phyloP scores from a whole-genome alignment of 35 echinoderm and acorn worm species.

The Acanthaster planci region DNA sequence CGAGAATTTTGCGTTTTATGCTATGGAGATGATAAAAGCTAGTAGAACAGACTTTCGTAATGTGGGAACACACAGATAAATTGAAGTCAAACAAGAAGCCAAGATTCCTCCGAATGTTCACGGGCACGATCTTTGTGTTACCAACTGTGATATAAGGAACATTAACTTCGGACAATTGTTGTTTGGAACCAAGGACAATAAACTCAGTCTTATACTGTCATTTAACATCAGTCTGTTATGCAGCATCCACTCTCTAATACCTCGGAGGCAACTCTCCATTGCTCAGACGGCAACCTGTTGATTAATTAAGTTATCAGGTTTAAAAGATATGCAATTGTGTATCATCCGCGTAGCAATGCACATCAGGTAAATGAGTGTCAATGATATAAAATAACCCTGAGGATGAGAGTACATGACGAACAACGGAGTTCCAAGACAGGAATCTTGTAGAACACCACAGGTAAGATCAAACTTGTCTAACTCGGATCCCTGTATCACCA shows the following conservation, averaged over 20 bases:
- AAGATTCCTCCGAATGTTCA: too few species aligned
- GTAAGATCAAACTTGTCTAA: conserved; percentile 8
- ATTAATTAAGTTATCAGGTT: neutral
- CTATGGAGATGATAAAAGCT: neutral
- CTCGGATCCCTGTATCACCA: neutral
- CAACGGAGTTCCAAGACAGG: neutral
- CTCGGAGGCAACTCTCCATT: neutral
- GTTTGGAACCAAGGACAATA: too few species aligned
- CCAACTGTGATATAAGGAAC: too few species aligned
- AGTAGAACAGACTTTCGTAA: neutral
- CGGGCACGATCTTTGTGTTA: too few species aligned
- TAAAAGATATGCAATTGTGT: neutral
- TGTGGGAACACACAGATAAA: too few species aligned
- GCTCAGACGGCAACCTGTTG: neutral
- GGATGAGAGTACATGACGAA: neutral
- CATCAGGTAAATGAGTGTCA: neutral
- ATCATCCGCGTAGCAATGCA: neutral
- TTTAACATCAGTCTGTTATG: too few species aligned
- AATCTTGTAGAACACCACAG: neutral
- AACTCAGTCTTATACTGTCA: too few species aligned
- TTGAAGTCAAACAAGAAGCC: too few species aligned
- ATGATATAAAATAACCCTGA: neutral
- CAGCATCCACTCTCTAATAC: too few species aligned
- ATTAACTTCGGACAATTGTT: too few species aligned
- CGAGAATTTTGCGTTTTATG: neutral